Percentiles rank a stretch among this genome's conserved stretches.
Evolutionary conservation across 2,888 invertebrate genomes (phyloP).

Genomic region (Trichogramma evanescens): DNA sequence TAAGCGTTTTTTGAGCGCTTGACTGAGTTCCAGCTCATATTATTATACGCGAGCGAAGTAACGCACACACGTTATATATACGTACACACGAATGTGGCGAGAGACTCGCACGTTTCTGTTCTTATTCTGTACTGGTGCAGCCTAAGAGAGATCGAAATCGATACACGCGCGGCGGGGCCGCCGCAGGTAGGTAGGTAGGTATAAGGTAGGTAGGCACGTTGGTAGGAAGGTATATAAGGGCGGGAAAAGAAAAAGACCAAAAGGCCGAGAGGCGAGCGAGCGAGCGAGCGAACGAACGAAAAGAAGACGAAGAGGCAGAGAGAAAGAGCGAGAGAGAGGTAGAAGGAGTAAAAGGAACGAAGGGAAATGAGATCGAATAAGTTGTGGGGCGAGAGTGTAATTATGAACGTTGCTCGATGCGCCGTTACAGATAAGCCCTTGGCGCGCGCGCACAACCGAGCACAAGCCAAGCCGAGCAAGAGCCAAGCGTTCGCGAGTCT

Average conservation of each 20-base stretch:
- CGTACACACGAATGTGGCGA: too few relatives aligned
- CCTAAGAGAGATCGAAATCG: constrained; percentile 13
- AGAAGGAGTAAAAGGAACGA: constrained; percentile 12
- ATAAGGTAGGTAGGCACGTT: constrained; percentile 10
- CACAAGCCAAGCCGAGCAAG: too few relatives aligned
- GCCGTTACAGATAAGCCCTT: neutral
- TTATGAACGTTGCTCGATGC: constrained; percentile 37
- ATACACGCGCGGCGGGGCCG: constrained; percentile 9
- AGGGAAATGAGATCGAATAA: constrained; percentile 10
- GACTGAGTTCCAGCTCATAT: too few relatives aligned
- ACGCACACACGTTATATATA: too few relatives aligned
- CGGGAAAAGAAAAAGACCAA: constrained; percentile 6
- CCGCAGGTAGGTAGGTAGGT: constrained; percentile 6
- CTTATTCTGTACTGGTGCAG: too few relatives aligned
- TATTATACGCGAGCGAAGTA: too few relatives aligned
- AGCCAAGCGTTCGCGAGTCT: constrained; percentile 12
- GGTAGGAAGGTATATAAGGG: constrained; percentile 5
- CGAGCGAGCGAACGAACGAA: neutral
- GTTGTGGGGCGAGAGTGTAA: constrained; percentile 41
- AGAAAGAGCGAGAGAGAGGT: neutral
- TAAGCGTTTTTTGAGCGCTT: too few relatives aligned
- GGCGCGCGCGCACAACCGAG: too few relatives aligned
- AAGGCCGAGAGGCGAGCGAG: neutral
- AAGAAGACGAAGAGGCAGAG: constrained; percentile 14
- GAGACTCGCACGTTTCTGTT: too few relatives aligned